Evolutionary conservation across 2,888 invertebrate genomes (phyloP), one percentile per base, ranked within the genome.

Genomic region (Thera britannica): DNA sequence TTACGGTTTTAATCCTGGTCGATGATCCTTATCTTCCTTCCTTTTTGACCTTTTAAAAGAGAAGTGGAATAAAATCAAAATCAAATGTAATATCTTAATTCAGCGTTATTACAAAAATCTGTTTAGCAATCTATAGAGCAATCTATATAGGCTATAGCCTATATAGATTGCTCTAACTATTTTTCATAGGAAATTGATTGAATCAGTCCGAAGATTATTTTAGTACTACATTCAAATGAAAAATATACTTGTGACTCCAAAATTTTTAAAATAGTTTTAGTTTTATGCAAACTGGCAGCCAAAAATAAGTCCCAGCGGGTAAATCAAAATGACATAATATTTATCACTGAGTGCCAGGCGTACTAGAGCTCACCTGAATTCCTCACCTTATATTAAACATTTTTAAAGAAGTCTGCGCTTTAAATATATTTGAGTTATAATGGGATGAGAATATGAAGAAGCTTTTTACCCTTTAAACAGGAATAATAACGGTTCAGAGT

Each of bases 261-360:
- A 23, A 23, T 23, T 23, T 23, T 23, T 23, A 23, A 23, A 23
- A 23, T 23, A 1, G 0, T 23, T 23, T 23, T 23, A 23, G 38
- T 38, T 38, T 38, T 23, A 61, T 44, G 64, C 44, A 65, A 38
- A 54, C 41, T 49, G 12, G 41, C 9, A 41, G 12, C 7, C 41
- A 49, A 67, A 57, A 64, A 35, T 55, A 60, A 12, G 34, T 58
- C 34, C 36, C n/a, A 46, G 51, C 54, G 11, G 35, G 5, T 61
- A 7, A 75, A 76, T 65, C 72, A 69, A 82, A 82, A 82, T 79
- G 79, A 80, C 79, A 79, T 77, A 23, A 23, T 23, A 78, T 84
- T 84, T 86, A 87, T 85, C 83, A 74, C 76, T 44, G 41, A 54
- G 76, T 74, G 80, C 83, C 84, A 86, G 82, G 67, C 78, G 69